Evolutionary conservation across 2,113 vertebrate genomes (phyloP).

Genomic region (Crypturellus undulatus): DNA sequence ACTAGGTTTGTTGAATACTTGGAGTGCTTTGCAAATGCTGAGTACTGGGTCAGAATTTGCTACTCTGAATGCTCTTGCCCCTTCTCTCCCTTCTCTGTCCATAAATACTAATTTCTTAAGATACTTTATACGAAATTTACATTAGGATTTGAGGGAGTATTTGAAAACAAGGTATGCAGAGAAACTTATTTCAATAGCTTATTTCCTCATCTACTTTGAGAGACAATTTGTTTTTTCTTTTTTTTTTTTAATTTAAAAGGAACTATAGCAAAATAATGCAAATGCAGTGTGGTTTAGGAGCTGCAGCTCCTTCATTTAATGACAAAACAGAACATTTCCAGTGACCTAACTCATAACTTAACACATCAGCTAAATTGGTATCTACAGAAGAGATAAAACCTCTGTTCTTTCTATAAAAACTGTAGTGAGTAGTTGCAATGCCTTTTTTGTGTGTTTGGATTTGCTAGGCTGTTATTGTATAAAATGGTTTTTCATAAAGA

Average conservation of each 20-base stretch:
- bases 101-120: background rate
- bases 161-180: background rate
- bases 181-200: background rate
- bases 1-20: accelerated
- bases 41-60: background rate
- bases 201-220: background rate
- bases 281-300: background rate
- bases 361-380: background rate
- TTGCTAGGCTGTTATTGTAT: background rate
- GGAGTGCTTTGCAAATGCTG: background rate
- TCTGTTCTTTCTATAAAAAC: background rate
- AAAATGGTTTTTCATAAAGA: background rate
- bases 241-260: background rate
- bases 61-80: background rate
- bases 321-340: background rate
- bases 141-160: background rate
- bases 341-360: background rate
- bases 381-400: background rate
- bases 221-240: background rate
- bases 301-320: background rate
- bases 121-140: background rate
- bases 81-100: background rate
- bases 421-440: background rate
- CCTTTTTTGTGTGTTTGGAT: background rate
- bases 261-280: background rate